A percentile compares a stretch with the other conserved stretches of the same genome.
These are phyloP conservation scores for Recurvirostra avosetta DNA, from an alignment of 2,113 vertebrate species.

Conservation along the genomic window DNA sequence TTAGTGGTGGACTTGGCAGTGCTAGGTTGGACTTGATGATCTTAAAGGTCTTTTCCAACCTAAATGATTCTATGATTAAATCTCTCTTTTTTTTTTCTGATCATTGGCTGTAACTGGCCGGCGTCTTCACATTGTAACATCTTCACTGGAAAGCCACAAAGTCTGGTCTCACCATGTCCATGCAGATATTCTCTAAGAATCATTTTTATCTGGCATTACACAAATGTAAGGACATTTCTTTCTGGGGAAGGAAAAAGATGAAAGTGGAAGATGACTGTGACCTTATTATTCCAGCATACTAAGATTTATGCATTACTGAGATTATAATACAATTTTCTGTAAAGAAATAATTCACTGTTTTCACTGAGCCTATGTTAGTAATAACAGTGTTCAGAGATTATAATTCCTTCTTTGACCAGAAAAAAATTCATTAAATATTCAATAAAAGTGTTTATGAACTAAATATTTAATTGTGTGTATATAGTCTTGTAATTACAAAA, in stretches of 20 bases:
- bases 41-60: not conserved
- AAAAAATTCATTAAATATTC: not conserved
- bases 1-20: not conserved
- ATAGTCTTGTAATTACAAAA: not conserved
- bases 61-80: not conserved
- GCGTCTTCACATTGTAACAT: not conserved
- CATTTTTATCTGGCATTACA: not conserved
- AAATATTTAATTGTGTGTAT: not conserved
- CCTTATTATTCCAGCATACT: not conserved
- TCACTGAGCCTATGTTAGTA: not conserved
- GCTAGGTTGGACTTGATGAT: not conserved
- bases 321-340: not conserved
- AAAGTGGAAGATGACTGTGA: not conserved
- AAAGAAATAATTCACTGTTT: not conserved
- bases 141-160: not conserved
- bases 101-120: rapidly evolving
- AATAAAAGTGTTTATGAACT: not conserved
- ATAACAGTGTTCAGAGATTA: not conserved
- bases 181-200: not conserved
- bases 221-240: not conserved
- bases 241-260: not conserved
- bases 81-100: not conserved
- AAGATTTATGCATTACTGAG: not conserved
- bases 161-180: not conserved
- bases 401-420: not conserved